These are phyloP conservation scores for Erpetoichthys calabaricus DNA, from an alignment of 2,797 vertebrate species.

Conservation along the genomic window DNA sequence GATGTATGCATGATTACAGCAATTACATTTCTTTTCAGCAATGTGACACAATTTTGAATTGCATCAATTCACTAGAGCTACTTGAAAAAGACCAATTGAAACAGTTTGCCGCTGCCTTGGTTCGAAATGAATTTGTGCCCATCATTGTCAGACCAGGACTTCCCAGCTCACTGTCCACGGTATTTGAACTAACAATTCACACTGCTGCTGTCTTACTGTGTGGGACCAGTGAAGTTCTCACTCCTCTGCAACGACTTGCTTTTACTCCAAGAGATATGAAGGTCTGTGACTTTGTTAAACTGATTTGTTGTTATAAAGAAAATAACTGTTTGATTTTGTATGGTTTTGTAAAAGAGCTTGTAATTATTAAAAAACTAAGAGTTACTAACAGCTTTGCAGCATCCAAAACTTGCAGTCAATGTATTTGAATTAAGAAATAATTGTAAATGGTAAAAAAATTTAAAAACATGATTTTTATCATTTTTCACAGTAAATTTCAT, in stretches of 20 bases:
- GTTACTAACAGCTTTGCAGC: no score
- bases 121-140: slow-evolving; percentile 41
- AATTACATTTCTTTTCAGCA: slow-evolving; percentile 41
- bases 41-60: slow-evolving; percentile 32
- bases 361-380: no score
- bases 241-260: slow-evolving; percentile 63
- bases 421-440: no score
- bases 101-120: slow-evolving; percentile 49
- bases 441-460: no score
- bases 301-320: no score
- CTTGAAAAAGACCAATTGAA: slow-evolving; percentile 33
- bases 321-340: no score
- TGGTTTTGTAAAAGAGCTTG: no score
- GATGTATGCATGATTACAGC: no score
- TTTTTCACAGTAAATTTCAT: no score
- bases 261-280: slow-evolving; percentile 53
- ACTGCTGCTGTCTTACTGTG: slow-evolving; percentile 52
- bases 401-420: no score
- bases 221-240: slow-evolving; percentile 35
- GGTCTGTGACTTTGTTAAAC: slow-evolving; percentile 36
- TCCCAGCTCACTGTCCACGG: slow-evolving; percentile 12
- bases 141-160: slow-evolving; percentile 21
- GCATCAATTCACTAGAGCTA: slow-evolving; percentile 41
- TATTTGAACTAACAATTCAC: slow-evolving; percentile 61
- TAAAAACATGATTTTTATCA: no score